phyloP scores from a whole-genome alignment of 2,888 invertebrate genomes.

The Lithophane socia region DNA sequence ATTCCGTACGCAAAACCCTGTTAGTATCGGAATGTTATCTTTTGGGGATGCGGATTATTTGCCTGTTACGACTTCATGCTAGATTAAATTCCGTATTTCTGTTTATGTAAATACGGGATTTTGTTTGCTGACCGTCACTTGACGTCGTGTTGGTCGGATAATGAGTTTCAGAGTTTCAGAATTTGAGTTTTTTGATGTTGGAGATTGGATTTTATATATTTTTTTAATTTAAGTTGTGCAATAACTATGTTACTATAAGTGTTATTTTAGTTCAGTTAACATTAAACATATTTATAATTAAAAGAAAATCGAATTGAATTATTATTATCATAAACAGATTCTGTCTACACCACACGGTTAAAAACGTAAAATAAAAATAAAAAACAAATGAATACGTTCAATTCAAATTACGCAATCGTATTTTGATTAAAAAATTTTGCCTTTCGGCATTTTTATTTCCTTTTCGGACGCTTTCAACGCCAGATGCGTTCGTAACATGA shows the following conservation, averaged over 20 bases:
- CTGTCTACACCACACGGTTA: neutral
- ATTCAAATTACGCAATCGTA: neutral
- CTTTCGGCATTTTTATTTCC: conserved; percentile 1
- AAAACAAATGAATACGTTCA: neutral
- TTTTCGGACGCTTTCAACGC: conserved; percentile 7
- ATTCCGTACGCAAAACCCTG: conserved; percentile 65
- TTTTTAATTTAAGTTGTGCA: neutral
- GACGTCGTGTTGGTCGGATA: conserved; percentile 35
- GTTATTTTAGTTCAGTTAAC: neutral
- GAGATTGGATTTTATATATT: neutral
- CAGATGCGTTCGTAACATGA: conserved; percentile 17
- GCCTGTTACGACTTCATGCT: conserved; percentile 51
- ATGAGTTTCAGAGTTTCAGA: conserved; percentile 30
- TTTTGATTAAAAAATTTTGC: neutral
- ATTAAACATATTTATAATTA: neutral
- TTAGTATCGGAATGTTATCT: conserved; percentile 62
- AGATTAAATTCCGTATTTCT: conserved; percentile 61
- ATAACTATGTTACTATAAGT: neutral
- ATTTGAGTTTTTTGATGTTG: conserved; percentile 8
- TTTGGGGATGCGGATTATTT: conserved; percentile 44
- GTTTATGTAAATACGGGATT: conserved; percentile 57
- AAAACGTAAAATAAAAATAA: too few species aligned
- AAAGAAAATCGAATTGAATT: neutral
- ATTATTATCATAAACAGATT: neutral
- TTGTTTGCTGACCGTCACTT: conserved; percentile 49